Base-by-base conservation (phyloP, 1,140 invertebrate species). In the Lasaia peninsularis region DNA sequence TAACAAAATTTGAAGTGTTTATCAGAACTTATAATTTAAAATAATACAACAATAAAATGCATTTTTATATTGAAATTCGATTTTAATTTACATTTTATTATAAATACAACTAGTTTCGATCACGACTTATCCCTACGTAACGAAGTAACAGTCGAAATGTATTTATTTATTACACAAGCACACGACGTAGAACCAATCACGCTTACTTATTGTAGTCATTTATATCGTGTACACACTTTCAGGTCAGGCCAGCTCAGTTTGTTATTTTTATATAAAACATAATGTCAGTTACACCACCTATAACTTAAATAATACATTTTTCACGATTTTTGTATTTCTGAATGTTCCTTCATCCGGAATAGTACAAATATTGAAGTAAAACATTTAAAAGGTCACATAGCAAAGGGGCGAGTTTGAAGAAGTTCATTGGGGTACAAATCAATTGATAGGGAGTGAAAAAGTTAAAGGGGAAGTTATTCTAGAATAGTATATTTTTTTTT, bases 31-130 rank as follows among this genome's bases (percentile, higher is more conserved):
- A 9, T 11, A 34, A 12, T 35, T 35, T 12, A 35, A 35, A 44
- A 20, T 18, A 44, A 44, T 0, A 9, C 9, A 8, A 33, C 5
- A 57, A 24, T 57, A 50, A 57, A 57, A 57, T 57, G 11, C 21
- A 34, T n/a, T 21, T 31, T 49, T 57, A 8, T 35, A 57, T 57
- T 84, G 69, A 84, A 84, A 84, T 78, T 70, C 70, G 74, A 81
- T 80, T 81, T 66, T 80, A 80, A 78, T 60, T 76, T 80, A 81
- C 75, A 80, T 67, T 77, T 70, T 48, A 65, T 71, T 71, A 70
- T 65, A 77, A 84, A 77, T 80, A 81, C 66, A 78, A 65, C 76
- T 78, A 79, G 63, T 57, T 75, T 71, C 73, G 73, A 79, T 65
- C 62, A 67, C 63, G 51, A 60, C 51, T 62, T 52, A 65, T 73